Evolutionary conservation across 2,113 vertebrate species (phyloP), one percentile per base, ranked within the genome.

Genomic region (Alces alces): DNA sequence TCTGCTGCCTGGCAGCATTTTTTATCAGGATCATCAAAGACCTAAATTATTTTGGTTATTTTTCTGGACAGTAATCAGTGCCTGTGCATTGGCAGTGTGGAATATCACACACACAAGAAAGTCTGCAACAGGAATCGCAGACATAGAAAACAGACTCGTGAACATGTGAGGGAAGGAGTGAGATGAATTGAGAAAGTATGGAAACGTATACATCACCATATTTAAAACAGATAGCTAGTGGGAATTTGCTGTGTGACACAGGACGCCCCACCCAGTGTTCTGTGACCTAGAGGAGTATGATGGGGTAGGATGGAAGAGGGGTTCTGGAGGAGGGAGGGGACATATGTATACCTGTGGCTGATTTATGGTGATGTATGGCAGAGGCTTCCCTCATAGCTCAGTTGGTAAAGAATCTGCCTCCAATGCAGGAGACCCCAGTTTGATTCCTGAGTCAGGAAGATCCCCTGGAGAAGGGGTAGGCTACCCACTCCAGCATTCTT

Each of bases 11-110:
- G 84, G 55, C 33, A 33, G 15, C 36, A 86, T 61, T 98, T 86
- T 92, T 50, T 86, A 80, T 78, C 36, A 82, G 61, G 82, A 97
- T 27, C 52, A 84, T 64, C 89, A 95, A 90, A 88, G 84, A 76
- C 23, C 7, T 83, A 39, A 25, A 16, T 36, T 47, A 43, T 1
- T 86, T 1, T 83, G 76, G 33, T 54, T 86, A 14, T 58, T 87
- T 83, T 89, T 89, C 92, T 79, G 50, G 50, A 45, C 43, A 52
- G 73, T 16, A 43, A 70, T 43, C 21, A 33, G 27, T 55, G 54
- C 19, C 88, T 85, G 47, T 12, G 23, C 23, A 15, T 1, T n/a
- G 28, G 36, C 4, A 2, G 39, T 25, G 3, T 86, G n/a, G 57
- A 54, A 27, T 52, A 61, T 21, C 36, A 36, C 21, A 82, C 39